Conservation (phyloP, 2,113 vertebrate species). For the Cisticola juncidis region DNA sequence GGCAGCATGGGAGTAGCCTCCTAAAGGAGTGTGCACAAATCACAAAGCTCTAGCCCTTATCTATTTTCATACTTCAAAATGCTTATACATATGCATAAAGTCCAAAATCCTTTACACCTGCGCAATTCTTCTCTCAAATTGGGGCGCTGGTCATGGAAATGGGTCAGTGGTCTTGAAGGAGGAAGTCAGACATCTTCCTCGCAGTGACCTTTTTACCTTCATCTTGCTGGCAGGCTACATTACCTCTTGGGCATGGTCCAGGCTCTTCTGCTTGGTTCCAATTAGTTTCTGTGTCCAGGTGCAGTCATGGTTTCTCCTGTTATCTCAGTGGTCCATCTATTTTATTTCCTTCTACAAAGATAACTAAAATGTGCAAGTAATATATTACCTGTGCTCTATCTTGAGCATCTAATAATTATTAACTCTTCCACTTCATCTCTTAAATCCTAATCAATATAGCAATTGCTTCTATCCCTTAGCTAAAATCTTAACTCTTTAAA, state of each 20-base stretch:
- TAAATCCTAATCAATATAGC: background rate
- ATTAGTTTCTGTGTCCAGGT: background rate
- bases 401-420: background rate
- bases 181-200: background rate
- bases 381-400: background rate
- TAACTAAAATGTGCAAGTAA: background rate
- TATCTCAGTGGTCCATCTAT: background rate
- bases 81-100: background rate
- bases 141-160: background rate
- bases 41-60: background rate
- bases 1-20: accelerated
- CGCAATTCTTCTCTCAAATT: background rate
- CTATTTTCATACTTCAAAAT: background rate
- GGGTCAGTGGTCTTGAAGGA: background rate
- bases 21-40: background rate
- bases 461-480: background rate
- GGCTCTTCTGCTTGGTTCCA: background rate
- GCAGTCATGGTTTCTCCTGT: background rate
- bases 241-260: background rate
- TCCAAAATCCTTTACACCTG: background rate
- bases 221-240: background rate
- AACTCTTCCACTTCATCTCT: background rate
- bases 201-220: background rate
- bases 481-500: background rate
- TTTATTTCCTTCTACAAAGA: background rate